phyloP scores from a whole-genome alignment of 2,888 invertebrate species.

The Teinopalpus imperialis region DNA sequence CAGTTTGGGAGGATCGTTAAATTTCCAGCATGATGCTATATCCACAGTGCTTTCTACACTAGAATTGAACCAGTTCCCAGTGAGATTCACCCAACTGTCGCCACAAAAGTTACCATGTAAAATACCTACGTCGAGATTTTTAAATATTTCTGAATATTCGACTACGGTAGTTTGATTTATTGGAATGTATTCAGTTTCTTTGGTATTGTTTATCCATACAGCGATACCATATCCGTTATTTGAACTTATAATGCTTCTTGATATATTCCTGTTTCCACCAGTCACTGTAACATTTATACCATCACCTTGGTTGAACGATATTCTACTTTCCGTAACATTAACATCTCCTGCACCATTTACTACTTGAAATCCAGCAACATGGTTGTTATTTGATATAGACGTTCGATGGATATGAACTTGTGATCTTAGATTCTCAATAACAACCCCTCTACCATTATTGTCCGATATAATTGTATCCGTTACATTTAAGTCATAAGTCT shows the following conservation, averaged over 20 bases:
- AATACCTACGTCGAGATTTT: constrained; percentile 94
- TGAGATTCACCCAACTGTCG: constrained; percentile 93
- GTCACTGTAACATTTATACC: constrained; percentile 97
- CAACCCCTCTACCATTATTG: constrained; percentile 97
- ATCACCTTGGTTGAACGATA: constrained; percentile 95
- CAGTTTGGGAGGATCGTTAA: constrained; percentile 73
- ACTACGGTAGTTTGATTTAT: constrained; percentile 93
- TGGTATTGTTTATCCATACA: constrained; percentile 94
- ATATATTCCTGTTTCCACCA: constrained; percentile 96
- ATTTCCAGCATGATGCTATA: constrained; percentile 91
- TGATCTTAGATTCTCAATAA: constrained; percentile 94
- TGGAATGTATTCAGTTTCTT: constrained; percentile 88
- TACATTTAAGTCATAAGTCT: constrained; percentile 93
- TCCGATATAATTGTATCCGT: constrained; percentile 91
- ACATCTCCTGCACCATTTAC: constrained; percentile 96
- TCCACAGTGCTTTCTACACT: constrained; percentile 91
- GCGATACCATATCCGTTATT: constrained; percentile 95
- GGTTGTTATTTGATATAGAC: constrained; percentile 92
- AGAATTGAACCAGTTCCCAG: constrained; percentile 93
- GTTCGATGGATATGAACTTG: constrained; percentile 92
- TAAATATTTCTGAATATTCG: constrained; percentile 92
- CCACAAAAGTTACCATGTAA: constrained; percentile 97
- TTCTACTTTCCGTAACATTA: constrained; percentile 94
- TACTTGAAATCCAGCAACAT: constrained; percentile 95
- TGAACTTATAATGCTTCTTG: constrained; percentile 90